phyloP scores from a whole-genome alignment of 92 coral and sea anemone genomes.

The Epizoanthus rinbou region DNA sequence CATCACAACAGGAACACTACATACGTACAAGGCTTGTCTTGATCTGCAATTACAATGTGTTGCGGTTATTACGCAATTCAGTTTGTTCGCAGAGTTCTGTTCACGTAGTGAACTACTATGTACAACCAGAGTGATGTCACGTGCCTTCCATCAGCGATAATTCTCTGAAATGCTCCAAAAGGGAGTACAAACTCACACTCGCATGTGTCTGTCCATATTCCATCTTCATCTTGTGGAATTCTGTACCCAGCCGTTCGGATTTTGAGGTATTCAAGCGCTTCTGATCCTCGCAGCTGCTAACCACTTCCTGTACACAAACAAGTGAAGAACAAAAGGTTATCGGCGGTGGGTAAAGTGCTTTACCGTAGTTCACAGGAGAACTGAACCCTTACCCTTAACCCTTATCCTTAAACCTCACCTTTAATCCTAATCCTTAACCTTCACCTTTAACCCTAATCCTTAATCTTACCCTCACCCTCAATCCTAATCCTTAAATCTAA shows the following conservation, averaged over 20 bases:
- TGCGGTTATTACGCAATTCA: no score
- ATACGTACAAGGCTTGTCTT: no score
- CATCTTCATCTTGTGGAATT: constrained; percentile 45
- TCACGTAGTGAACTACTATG: background rate
- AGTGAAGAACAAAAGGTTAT: background rate
- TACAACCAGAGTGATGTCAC: constrained; percentile 8
- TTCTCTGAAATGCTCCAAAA: constrained; percentile 79
- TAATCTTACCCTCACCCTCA: background rate
- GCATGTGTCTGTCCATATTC: constrained; percentile 79
- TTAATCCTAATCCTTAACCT: no score
- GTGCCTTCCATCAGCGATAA: constrained; percentile 62
- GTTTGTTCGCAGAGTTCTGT: no score
- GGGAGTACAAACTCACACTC: constrained; percentile 73
- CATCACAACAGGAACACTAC: no score
- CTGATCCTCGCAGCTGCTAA: constrained; percentile 63
- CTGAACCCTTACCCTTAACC: no score
- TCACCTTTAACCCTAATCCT: no score
- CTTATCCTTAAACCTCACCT: no score
- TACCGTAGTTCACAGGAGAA: background rate
- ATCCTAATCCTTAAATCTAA: no score
- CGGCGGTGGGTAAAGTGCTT: background rate
- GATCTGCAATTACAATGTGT: no score
- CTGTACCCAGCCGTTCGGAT: constrained; percentile 32
- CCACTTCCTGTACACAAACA: constrained; percentile 60
- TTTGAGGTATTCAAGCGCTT: constrained; percentile 7